Evolutionary conservation across 2,113 vertebrate species (phyloP), one percentile per base, ranked within the genome.

Genomic region (Willisornis vidua): DNA sequence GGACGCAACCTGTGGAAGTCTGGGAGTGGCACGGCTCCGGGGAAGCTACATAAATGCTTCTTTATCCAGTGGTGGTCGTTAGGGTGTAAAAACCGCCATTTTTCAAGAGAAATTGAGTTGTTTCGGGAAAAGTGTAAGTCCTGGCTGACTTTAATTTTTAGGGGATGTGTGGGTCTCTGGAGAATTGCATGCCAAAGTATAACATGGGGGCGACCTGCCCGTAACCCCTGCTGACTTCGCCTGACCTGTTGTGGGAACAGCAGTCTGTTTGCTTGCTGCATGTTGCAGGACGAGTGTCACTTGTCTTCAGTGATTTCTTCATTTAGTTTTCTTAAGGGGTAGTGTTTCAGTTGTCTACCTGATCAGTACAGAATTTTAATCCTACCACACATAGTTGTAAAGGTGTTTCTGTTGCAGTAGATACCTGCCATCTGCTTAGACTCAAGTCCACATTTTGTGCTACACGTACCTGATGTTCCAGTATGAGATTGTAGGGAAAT

Each of bases 401-500:
- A 84, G 79, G 19, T 31, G 20, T 85, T 78, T 75, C 46, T 73
- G 7, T 54, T 1, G 0, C 12, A 14, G 16, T 25, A 22, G 2
- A 0, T 35, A 15, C 10, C 46, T 58, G 17, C 48, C 29, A 7
- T 75, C 37, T 61, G 7, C 17, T 81, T 87, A 35, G 7, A 11
- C 11, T 31, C 45, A 4, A 0, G 5, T 77, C 4, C 1, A 3
- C 0, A 0, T 58, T 83, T 70, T 79, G 24, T 28, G 13, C 58
- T 87, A 10, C 2, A 2, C 0, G 0, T 37, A 14, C 51, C 81
- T 49, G 29, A 62, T 90, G 26, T 85, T 79, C 14, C 9, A 23
- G 39, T 39, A 11, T 19, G 28, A 79, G 78, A 17, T 57, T 66
- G 39, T 31, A 88, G 72, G 41, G 39, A 77, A 76, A 24, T 8